Evolutionary conservation across 1,140 invertebrate species (phyloP), one percentile per base, ranked within the genome.

Genomic region (Pogonognathellus flavescens): DNA sequence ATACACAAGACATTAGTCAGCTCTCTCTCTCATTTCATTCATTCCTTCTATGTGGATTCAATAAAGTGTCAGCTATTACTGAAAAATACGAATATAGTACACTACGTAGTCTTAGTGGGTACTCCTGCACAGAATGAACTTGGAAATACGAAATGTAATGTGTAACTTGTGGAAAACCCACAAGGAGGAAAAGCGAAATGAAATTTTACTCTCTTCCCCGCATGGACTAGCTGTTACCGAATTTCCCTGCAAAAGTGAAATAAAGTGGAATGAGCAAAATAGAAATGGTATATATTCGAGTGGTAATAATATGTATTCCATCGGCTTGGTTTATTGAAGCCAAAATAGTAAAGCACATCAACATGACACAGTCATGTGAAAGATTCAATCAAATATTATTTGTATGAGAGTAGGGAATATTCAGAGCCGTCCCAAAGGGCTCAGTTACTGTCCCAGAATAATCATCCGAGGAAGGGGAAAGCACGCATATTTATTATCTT

Each of bases 331-430:
- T 25, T 49, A 76, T 76, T 76, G 70, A 76, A 76, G 66, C 41
- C 25, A 14, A 72, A 72, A n/a, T 76, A 76, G 70, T 50, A 76
- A 76, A 76, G 70, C 70, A 76, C 70, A 76, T 76, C 70, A 76
- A 76, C 70, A 76, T 76, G 70, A 76, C 70, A 76, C 70, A 76
- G 25, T 76, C 70, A 76, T 76, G 70, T 76, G 70, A 76, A 76
- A 76, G 70, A 76, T 76, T 76, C 70, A 76, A 76, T 76, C 70
- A 76, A 76, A 76, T 76, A 76, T 76, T 76, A 76, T 76, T 76
- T 76, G 70, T 76, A 76, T 76, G 70, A 76, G 70, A 76, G 70
- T 9, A 76, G 70, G 70, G 70, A 76, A 76, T 76, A n/a, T 76
- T 49, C 16, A 13, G 62, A 76, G 70, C 49, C 70, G 70, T 76